Conservation (phyloP, 2,797 vertebrate genomes). For the Hemibagrus guttatus region DNA sequence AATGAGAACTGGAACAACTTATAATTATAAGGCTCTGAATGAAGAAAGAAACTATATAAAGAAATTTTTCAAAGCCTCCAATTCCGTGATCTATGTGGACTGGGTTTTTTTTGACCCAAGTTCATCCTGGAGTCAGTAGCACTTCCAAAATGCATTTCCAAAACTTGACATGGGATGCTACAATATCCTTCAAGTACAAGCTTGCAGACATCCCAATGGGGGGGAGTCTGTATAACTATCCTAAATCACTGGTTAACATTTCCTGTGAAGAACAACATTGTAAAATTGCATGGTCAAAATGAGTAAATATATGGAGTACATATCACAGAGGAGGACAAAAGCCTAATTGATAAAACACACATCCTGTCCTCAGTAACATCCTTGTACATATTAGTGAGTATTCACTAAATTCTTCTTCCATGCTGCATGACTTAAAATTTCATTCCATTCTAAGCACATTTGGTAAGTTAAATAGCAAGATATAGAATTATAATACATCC, state of each 20-base stretch:
- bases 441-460: not conserved
- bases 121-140: slow-evolving; percentile 45
- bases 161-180: slow-evolving; percentile 41
- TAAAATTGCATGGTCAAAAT: slow-evolving; percentile 12
- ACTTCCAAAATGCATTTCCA: slow-evolving; percentile 33
- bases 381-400: not conserved
- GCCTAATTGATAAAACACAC: slow-evolving; percentile 40
- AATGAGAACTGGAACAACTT: not conserved
- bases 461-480: not conserved
- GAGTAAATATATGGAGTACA: slow-evolving; percentile 37
- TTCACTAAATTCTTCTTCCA: slow-evolving; percentile 2
- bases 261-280: slow-evolving; percentile 37
- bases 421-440: not conserved
- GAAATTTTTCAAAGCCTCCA: not conserved
- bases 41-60: not conserved
- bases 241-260: slow-evolving; percentile 47
- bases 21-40: not conserved
- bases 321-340: slow-evolving; percentile 33
- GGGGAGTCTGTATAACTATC: slow-evolving; percentile 15
- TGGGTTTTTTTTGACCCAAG: slow-evolving; percentile 33
- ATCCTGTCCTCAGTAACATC: slow-evolving; percentile 13
- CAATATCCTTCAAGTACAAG: slow-evolving; percentile 32
- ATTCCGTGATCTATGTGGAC: slow-evolving; percentile 23
- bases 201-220: slow-evolving; percentile 32
- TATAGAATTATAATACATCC: not conserved